phyloP scores from a whole-genome alignment of 2,113 vertebrate species.

The Poecile atricapillus region DNA sequence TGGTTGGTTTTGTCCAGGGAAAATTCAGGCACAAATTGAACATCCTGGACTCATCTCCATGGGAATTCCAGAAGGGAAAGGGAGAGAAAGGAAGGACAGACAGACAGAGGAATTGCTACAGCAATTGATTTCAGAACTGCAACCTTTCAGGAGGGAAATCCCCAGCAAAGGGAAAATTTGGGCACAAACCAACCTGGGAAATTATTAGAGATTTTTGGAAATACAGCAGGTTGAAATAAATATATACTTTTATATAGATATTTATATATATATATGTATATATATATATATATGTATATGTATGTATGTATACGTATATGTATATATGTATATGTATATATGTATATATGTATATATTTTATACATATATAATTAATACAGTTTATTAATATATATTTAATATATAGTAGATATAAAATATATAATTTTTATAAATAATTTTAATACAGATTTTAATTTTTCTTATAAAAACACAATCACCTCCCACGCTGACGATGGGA shows the following conservation, averaged over 20 bases:
- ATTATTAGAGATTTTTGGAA: background rate
- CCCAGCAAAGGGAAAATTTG: background rate
- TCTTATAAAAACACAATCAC: too few relatives aligned
- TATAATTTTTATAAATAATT: too few relatives aligned
- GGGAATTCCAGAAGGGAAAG: background rate
- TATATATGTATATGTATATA: too few relatives aligned
- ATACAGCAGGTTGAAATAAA: background rate
- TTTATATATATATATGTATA: too few relatives aligned
- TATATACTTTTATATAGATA: too few relatives aligned
- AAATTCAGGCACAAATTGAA: background rate
- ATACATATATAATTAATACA: too few relatives aligned
- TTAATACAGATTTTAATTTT: too few relatives aligned
- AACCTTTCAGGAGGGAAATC: background rate
- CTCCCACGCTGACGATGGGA: background rate
- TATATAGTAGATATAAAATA: too few relatives aligned
- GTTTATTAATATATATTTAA: too few relatives aligned
- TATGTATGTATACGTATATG: too few relatives aligned
- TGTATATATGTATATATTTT: too few relatives aligned
- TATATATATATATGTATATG: too few relatives aligned
- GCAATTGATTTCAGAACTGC: rapidly evolving
- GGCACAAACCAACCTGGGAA: background rate
- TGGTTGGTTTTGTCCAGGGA: background rate
- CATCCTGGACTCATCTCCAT: background rate
- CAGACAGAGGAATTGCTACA: background rate
- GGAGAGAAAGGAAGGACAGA: background rate